These are phyloP conservation scores for Tinea semifulvella DNA, from an alignment of 2,888 invertebrate genomes.

Conservation along the genomic window DNA sequence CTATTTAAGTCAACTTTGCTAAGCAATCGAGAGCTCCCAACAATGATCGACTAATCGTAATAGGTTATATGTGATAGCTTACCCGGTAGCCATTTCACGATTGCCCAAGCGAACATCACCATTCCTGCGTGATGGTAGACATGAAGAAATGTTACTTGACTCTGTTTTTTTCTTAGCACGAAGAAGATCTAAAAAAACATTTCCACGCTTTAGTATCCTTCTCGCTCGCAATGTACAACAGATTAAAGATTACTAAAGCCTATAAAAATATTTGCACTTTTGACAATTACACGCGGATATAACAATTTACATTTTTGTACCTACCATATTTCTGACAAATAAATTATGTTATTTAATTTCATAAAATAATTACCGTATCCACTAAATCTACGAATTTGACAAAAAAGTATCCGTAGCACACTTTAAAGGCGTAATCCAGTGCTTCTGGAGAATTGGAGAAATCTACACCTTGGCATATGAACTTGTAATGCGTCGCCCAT, in stretches of 20 bases:
- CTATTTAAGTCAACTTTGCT: no score
- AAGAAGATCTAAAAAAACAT: slow-evolving; percentile 70
- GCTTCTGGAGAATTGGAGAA: slow-evolving; percentile 60
- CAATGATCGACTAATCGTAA: slow-evolving; percentile 1
- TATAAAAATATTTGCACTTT: no score
- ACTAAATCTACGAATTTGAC: slow-evolving; percentile 77
- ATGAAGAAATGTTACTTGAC: slow-evolving; percentile 84
- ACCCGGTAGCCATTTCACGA: slow-evolving; percentile 75
- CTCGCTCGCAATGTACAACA: no score
- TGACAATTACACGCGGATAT: no score
- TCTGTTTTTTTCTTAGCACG: slow-evolving; percentile 82
- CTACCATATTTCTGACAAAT: background rate
- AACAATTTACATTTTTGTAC: no score
- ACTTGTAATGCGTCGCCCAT: slow-evolving; percentile 70
- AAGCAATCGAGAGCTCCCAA: background rate
- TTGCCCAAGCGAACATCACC: slow-evolving; percentile 73
- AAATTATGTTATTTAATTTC: background rate
- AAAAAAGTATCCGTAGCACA: slow-evolving; percentile 73
- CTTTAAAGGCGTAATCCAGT: slow-evolving; percentile 62
- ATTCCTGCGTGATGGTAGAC: slow-evolving; percentile 84
- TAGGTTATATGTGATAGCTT: slow-evolving; percentile 18
- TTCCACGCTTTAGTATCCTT: no score
- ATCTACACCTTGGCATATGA: slow-evolving; percentile 77
- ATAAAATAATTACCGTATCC: slow-evolving; percentile 69
- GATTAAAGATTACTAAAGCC: no score